These are phyloP conservation scores for Arvicanthis niloticus DNA, from an alignment of 2,113 vertebrate species.

Conservation along the genomic window DNA sequence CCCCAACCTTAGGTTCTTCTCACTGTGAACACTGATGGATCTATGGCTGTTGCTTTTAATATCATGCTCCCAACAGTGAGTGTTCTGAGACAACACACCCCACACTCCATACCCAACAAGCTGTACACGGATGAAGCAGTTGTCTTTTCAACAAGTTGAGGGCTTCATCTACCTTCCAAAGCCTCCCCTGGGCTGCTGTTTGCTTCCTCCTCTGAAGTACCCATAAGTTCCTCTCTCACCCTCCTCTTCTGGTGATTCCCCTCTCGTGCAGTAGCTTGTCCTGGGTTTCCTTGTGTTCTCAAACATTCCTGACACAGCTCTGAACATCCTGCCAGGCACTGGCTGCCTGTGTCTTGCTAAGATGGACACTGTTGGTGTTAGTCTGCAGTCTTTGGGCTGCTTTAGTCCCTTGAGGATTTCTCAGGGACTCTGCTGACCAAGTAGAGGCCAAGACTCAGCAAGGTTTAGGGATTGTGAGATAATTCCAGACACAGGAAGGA, in stretches of 20 bases:
- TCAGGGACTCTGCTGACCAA: neutral
- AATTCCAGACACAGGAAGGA: neutral
- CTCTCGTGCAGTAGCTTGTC: neutral
- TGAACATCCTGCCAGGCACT: neutral
- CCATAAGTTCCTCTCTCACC: neutral
- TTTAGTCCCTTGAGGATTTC: neutral
- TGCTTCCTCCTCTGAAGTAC: neutral
- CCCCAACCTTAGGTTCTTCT: neutral
- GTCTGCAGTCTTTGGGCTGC: neutral
- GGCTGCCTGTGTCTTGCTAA: neutral
- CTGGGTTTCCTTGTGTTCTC: neutral
- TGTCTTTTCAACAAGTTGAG: neutral
- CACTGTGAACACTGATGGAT: neutral
- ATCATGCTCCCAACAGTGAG: neutral
- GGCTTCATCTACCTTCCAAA: neutral
- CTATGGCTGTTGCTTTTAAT: neutral
- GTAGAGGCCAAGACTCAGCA: neutral
- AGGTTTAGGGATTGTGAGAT: neutral
- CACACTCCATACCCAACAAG: too few relatives aligned
- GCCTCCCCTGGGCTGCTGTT: neutral
- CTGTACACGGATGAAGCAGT: accelerated
- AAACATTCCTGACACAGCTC: accelerated
- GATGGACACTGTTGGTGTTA: neutral
- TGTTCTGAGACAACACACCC: too few relatives aligned
- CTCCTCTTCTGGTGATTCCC: neutral